Evolutionary conservation across 2,888 invertebrate species (phyloP), one percentile per base, ranked within the genome.

Genomic region (Sesia bembeciformis): DNA sequence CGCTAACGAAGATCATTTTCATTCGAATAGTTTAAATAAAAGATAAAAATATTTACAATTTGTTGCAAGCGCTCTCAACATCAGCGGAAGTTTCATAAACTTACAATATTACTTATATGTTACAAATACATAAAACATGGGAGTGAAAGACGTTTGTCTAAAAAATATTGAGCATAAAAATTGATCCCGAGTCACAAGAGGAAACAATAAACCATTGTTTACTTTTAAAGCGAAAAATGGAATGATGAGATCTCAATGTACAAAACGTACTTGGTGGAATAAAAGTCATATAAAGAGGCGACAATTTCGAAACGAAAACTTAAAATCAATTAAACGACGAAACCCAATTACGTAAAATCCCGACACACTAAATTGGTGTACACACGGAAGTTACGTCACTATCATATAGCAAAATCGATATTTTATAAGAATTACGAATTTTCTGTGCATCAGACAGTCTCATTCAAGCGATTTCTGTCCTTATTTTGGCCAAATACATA

Each of bases 181-280:
- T 55, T 78, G 83, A 76, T 84, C 78, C 78, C 78, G 23, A 23
- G 23, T 23, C 23, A 23, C 23, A 23, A 23, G 23, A 23, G 23
- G 23, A 70, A 55, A 55, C 57, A 60, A 60, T 54, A 65, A 23
- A 64, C 62, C 60, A 65, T 61, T 62, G 61, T 57, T 60, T 57
- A 59, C 56, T 56, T 65, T 81, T 82, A 84, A 84, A 84, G 81
- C 80, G 65, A 73, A 63, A 61, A 67, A 73, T 86, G 87, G 88
- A 88, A 88, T 88, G 88, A 76, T 88, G 87, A 87, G 88, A 88
- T 87, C 88, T 81, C 76, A 76, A 62, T 74, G 68, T 66, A 68
- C 46, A 5, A 7, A 46, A 46, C 23, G 46, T 46, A 46, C 46
- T 46, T 46, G 23, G 4, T 46, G 46, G 46, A 46, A 46, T 46